A percentile compares a stretch with the other conserved stretches of the same genome.
Conservation (phyloP, 1,140 invertebrate species). For the Lerema accius region DNA sequence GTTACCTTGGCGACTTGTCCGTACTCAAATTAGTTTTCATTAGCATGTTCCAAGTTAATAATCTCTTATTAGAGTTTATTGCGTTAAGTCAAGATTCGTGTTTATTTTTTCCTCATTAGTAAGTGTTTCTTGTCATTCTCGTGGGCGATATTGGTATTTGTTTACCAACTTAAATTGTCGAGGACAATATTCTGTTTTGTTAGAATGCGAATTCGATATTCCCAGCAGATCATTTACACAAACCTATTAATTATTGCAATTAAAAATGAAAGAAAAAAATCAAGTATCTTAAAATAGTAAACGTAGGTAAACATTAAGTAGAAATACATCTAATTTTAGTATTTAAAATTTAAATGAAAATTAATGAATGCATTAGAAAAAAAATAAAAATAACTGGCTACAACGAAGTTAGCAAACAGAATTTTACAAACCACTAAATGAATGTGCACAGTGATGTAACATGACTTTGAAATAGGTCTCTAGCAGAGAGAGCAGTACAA, state of each 20-base stretch:
- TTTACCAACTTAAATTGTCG: neutral
- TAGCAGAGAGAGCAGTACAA: slow-evolving; percentile 25
- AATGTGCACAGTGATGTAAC: slow-evolving; percentile 1
- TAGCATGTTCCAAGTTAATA: slow-evolving; percentile 24
- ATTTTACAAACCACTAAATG: neutral
- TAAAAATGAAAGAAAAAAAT: no score
- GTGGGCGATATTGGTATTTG: neutral
- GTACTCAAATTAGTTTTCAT: slow-evolving; percentile 29
- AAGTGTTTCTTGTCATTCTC: neutral
- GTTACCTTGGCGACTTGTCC: slow-evolving; percentile 21
- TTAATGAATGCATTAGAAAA: no score
- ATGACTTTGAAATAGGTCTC: slow-evolving; percentile 29
- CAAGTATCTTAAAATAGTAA: no score
- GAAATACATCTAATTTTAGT: no score
- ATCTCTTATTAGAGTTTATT: slow-evolving; percentile 26
- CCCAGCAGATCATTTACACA: no score
- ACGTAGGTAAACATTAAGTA: no score
- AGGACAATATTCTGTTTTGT: no score
- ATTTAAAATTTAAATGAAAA: no score
- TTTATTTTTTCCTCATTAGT: slow-evolving; percentile 17
- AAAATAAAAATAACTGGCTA: no score
- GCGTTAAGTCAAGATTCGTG: slow-evolving; percentile 18
- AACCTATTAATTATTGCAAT: no score
- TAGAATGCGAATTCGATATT: no score
- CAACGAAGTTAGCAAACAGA: no score